Base-by-base conservation (phyloP, 2,113 vertebrate species). In the Cynoglossus semilaevis region DNA sequence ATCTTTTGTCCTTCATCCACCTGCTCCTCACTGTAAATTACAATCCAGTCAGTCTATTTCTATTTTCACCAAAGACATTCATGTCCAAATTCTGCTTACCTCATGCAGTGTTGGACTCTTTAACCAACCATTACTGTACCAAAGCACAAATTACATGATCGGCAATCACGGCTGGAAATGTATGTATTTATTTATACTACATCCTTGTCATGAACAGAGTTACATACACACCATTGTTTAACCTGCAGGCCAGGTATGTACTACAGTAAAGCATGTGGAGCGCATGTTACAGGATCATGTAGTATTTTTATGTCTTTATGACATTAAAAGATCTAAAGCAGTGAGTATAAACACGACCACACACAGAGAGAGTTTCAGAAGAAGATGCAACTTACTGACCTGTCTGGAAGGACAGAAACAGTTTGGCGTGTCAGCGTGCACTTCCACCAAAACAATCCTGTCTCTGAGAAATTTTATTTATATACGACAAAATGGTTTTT, bases 151-250 rank as follows among this genome's bases (percentile, higher is more conserved):
- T 73, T 75, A 76, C 58, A 42, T 67, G 51, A 29, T 70, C 73
- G 68, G 80, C 70, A 82, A 71, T 87, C 82, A 83, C 35, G 14
- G 55, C 35, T 40, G 13, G 14, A 76, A 70, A 81, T 67, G 68
- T 75, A 52, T 44, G 58, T 77, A 41, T 72, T 86, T 76, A 82
- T 66, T 81, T 15, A 18, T 29, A 57, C 46, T 12, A 37, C 13
- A 51, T 41, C 38, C 38, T 13, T 29, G 48, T 22, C 41, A 11
- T 59, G 43, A 53, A 19, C 46, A 53, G 50, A 43, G 36, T n/a
- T 59, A 68, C 52, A 69, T 38, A 17, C 41, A n/a, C n/a, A n/a
- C n/a, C n/a, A n/a, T n/a, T n/a, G n/a, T n/a, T n/a, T n/a, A n/a
- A n/a, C n/a, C n/a, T n/a, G n/a, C n/a, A n/a, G n/a, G n/a, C n/a